phyloP scores from a whole-genome alignment of 1,140 invertebrate species.

The Matsumurasca onukii region DNA sequence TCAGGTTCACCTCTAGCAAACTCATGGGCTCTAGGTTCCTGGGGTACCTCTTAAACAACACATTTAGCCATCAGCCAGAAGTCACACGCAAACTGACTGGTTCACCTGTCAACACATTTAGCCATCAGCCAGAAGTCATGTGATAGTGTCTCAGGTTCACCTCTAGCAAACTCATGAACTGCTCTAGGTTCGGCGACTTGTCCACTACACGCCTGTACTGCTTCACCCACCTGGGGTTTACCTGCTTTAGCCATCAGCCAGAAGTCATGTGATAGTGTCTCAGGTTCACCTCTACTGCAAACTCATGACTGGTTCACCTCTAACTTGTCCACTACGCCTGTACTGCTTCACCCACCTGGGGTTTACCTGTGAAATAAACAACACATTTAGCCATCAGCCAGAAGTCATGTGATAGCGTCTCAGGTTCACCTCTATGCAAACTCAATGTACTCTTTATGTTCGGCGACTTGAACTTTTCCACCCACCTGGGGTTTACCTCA shows the following conservation, averaged over 20 bases:
- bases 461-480: constrained; percentile 23
- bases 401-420: constrained; percentile 47
- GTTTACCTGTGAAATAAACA: constrained; percentile 50
- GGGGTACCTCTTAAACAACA: too few relatives aligned
- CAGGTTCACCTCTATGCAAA: constrained; percentile 41
- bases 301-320: constrained; percentile 49
- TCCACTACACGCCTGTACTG: constrained; percentile 24
- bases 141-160: constrained; percentile 55
- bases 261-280: constrained; percentile 52
- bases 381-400: constrained; percentile 58
- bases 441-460: constrained; percentile 34
- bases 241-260: constrained; percentile 55
- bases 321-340: constrained; percentile 18
- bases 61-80: constrained; percentile 56
- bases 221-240: constrained; percentile 29
- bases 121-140: constrained; percentile 55
- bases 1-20: constrained; percentile 40
- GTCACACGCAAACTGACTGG: too few relatives aligned
- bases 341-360: constrained; percentile 25
- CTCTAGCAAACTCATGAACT: constrained; percentile 34
- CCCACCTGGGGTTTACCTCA: constrained; percentile 29
- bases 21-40: too few relatives aligned
- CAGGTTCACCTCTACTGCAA: constrained; percentile 48
- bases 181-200: constrained; percentile 30
- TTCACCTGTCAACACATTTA: too few relatives aligned